A percentile compares a stretch with the other conserved stretches of the same genome.
Evolutionary conservation across 1,140 invertebrate genomes (phyloP).

Genomic region (Euschistus heros): DNA sequence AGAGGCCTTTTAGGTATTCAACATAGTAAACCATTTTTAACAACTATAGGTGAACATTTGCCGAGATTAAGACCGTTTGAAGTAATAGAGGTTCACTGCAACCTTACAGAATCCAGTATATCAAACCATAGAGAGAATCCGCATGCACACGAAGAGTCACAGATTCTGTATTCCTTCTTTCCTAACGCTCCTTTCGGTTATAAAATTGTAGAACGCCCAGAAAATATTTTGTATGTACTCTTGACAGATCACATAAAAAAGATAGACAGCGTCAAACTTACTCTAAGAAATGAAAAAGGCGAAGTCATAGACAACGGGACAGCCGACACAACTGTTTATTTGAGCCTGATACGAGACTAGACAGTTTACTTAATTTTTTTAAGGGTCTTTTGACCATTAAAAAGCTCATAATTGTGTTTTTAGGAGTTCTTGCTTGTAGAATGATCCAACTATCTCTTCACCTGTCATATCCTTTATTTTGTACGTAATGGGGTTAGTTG

Average conservation of each 20-base stretch:
- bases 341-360: not conserved
- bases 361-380: not conserved
- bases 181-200: not conserved
- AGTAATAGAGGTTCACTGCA: no score
- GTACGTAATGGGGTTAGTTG: no score
- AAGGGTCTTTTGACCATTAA: not conserved
- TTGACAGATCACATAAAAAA: no score
- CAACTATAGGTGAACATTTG: not conserved
- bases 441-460: no score
- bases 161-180: not conserved
- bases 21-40: not conserved
- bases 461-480: no score
- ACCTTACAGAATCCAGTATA: not conserved
- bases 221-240: not conserved
- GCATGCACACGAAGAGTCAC: not conserved
- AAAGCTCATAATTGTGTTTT: no score
- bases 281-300: not conserved
- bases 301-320: not conserved
- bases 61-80: not conserved
- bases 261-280: not conserved
- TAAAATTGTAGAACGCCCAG: not conserved
- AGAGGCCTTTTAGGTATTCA: not conserved
- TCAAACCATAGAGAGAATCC: not conserved
- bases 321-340: not conserved
- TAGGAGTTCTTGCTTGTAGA: no score